These are phyloP conservation scores for Cheilosia vernalis DNA, from an alignment of 2,888 invertebrate genomes.

Conservation along the genomic window DNA sequence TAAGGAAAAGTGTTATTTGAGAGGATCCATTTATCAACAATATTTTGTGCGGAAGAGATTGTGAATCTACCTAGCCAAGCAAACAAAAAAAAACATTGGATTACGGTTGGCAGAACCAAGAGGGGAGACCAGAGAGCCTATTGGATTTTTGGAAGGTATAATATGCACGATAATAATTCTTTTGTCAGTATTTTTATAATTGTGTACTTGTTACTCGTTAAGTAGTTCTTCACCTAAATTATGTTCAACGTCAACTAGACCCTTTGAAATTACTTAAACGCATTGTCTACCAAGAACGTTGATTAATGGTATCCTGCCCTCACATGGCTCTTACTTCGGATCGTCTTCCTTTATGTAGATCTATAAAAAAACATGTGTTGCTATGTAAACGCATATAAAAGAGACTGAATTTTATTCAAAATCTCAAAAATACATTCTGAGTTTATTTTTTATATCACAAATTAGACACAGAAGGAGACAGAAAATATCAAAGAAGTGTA, in stretches of 20 bases:
- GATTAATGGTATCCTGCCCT: background rate
- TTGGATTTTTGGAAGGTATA: conserved; percentile 36
- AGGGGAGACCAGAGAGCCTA: background rate
- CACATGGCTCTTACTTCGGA: background rate
- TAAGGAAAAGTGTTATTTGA: conserved; percentile 44
- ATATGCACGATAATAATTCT: no score
- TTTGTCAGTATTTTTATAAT: background rate
- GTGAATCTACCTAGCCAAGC: background rate
- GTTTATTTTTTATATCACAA: conserved; percentile 37
- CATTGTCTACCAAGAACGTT: background rate
- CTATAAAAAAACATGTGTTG: conserved; percentile 52
- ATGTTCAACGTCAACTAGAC: background rate
- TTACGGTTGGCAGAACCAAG: conserved; percentile 3
- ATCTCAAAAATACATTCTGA: conserved; percentile 61
- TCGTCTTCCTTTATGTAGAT: background rate
- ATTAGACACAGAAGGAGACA: conserved; percentile 30
- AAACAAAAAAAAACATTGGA: conserved; percentile 31
- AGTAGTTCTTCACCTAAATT: background rate
- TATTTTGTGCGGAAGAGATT: conserved; percentile 3
- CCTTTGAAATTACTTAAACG: background rate
- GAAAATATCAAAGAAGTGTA: conserved; percentile 52
- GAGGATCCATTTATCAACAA: conserved; percentile 32
- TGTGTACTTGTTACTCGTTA: background rate
- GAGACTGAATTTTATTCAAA: conserved; percentile 39
- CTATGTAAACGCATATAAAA: conserved; percentile 47